Percentiles rank a stretch among this genome's conserved stretches.
These are phyloP conservation scores for Camponotus fellah DNA, from an alignment of 2,888 invertebrate species.

Conservation along the genomic window DNA sequence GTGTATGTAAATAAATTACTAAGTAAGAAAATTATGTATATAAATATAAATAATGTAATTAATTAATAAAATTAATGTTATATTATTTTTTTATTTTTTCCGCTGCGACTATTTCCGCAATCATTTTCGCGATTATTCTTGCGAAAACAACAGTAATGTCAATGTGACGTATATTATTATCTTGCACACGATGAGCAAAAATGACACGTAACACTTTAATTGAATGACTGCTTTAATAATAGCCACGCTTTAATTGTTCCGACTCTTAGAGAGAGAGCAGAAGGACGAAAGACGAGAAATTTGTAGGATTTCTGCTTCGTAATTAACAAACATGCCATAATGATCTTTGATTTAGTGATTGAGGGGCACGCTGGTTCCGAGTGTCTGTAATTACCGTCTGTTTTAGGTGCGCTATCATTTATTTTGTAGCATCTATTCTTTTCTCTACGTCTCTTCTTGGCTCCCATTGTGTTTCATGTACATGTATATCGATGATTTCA, in stretches of 20 bases:
- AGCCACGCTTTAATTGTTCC: conserved; percentile 39
- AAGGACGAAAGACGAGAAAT: conserved; percentile 39
- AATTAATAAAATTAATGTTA: background rate
- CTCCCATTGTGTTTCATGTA: background rate
- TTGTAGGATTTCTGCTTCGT: conserved; percentile 30
- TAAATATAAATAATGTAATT: too few relatives aligned
- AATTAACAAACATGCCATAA: conserved; percentile 51
- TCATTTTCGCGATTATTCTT: conserved; percentile 4
- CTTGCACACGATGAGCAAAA: conserved; percentile 30
- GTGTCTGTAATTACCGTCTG: conserved; percentile 36
- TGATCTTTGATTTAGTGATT: conserved; percentile 40
- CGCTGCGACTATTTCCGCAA: background rate
- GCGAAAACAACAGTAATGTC: conserved; percentile 6
- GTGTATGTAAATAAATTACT: too few relatives aligned
- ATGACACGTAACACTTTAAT: conserved; percentile 51
- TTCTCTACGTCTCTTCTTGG: background rate
- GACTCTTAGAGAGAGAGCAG: conserved; percentile 12
- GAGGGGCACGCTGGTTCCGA: conserved; percentile 13
- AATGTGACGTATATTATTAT: conserved; percentile 41
- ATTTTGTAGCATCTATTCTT: background rate
- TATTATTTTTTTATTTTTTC: background rate
- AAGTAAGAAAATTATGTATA: too few relatives aligned
- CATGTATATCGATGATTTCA: background rate
- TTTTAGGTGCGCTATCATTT: conserved; percentile 20
- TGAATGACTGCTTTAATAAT: conserved; percentile 53